Evolutionary conservation across 1,140 invertebrate genomes (phyloP).

Genomic region (Nebria ingens): DNA sequence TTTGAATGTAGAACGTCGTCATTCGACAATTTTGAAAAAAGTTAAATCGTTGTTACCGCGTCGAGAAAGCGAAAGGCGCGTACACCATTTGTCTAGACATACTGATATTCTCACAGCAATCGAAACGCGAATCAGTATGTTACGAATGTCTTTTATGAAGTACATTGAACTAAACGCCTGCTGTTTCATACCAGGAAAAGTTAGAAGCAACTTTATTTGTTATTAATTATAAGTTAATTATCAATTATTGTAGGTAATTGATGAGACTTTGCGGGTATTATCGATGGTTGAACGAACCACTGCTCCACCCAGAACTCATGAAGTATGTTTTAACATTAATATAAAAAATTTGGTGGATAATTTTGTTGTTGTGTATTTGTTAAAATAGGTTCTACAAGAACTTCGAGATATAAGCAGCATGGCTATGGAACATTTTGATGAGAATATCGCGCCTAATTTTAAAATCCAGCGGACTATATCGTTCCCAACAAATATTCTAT

Average conservation of each 20-base stretch:
- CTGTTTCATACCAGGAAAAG: slow-evolving; percentile 90
- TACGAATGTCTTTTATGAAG: slow-evolving; percentile 86
- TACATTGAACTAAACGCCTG: slow-evolving; percentile 72
- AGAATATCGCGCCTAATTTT: slow-evolving; percentile 63
- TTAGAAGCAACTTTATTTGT: slow-evolving; percentile 28
- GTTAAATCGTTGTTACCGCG: slow-evolving; percentile 77
- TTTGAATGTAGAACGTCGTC: slow-evolving; percentile 63
- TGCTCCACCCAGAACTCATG: slow-evolving; percentile 65
- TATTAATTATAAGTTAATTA: slow-evolving; percentile 13
- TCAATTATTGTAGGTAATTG: slow-evolving; percentile 57
- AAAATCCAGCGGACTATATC: slow-evolving; percentile 15
- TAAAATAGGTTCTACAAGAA: slow-evolving; percentile 53
- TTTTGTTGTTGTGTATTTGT: not conserved
- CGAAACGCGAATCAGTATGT: slow-evolving; percentile 81
- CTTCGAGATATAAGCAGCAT: slow-evolving; percentile 86
- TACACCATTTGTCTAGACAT: slow-evolving; percentile 73
- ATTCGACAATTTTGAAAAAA: slow-evolving; percentile 58
- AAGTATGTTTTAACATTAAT: too few species aligned
- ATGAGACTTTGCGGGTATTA: slow-evolving; percentile 73
- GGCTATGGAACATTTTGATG: slow-evolving; percentile 95
- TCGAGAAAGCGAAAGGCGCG: slow-evolving; percentile 76
- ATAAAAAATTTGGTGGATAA: not conserved
- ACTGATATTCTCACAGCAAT: slow-evolving; percentile 82
- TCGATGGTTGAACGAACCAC: slow-evolving; percentile 52
- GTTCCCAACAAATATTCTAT: too few species aligned